Base-by-base conservation (phyloP, 2,113 vertebrate genomes). In the Saccopteryx leptura region DNA sequence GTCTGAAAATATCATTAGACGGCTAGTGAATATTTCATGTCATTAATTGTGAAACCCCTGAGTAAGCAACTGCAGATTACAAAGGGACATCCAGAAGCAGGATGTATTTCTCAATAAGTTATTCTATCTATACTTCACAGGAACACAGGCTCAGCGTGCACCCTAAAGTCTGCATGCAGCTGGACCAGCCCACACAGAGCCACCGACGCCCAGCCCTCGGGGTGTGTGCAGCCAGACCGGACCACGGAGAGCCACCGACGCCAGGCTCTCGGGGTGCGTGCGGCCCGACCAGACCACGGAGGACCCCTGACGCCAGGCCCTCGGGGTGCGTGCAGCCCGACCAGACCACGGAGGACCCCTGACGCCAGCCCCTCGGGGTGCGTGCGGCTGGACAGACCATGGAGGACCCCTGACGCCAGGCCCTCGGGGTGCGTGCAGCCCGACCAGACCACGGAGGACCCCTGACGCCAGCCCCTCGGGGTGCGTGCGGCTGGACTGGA, bases 1-100 rank as follows among this genome's bases (percentile, higher is more conserved):
- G 87, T 95, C 95, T 95, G 69, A 69, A 9, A 96, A 2, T 50
- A 81, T 66, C 52, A 19, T 15, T 9, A 60, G 54, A 95, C 93
- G 85, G 91, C 93, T 74, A 54, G 31, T 82, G 63, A 26, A 66
- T 94, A 94, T 81, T 69, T 96, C 96, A 96, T 93, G 96, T 87
- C 95, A 88, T 86, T 80, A 96, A 96, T 92, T 96, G 89, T 92
- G 97, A 98, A 97, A 98, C 96, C 98, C 98, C 98, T 98, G 98
- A 98, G 98, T 97, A 88, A 92, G 86, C 97, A 97, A 97, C 58
- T 97, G 75, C 88, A 95, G 95, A 94, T 89, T 68, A 52, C n/a
- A 93, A 97, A 98, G 96, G 76, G 95, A 96, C 54, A 21, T 7
- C 21, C 2, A 78, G 96, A 80, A 94, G 93, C 86, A 19, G 50